Percentiles rank a stretch among this genome's conserved stretches.
phyloP scores from a whole-genome alignment of 2,113 vertebrate species.

The Notothenia coriiceps region DNA sequence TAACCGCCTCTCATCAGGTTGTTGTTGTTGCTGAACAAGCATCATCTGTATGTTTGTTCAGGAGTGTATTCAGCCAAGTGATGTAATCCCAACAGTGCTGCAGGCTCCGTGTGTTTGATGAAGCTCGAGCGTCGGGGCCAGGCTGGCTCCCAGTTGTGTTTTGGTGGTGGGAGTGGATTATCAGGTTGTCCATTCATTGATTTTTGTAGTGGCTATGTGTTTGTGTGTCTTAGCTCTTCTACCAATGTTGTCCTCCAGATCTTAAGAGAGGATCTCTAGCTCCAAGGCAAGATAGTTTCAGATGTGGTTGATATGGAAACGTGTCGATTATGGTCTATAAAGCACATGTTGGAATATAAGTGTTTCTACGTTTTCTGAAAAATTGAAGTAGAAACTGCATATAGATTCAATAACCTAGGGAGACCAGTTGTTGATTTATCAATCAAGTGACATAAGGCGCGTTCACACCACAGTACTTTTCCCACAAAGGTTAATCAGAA shows the following conservation, averaged over 20 bases:
- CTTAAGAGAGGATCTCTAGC: neutral
- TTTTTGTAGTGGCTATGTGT: neutral
- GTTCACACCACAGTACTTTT: no score
- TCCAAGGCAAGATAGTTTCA: no score
- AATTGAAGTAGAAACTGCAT: no score
- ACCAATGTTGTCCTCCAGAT: neutral
- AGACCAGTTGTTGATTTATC: no score
- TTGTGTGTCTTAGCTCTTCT: neutral
- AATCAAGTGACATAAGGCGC: no score
- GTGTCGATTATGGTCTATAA: neutral
- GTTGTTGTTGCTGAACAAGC: constrained; percentile 66
- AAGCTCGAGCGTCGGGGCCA: constrained; percentile 19
- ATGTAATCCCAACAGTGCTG: constrained; percentile 40
- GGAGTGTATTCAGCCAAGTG: constrained; percentile 27
- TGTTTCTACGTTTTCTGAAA: neutral
- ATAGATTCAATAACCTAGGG: no score
- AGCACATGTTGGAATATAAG: neutral
- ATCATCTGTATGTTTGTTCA: constrained; percentile 62
- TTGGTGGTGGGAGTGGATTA: constrained; percentile 18
- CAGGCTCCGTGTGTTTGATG: constrained; percentile 29
- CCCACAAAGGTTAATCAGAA: no score
- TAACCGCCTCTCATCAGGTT: constrained; percentile 47
- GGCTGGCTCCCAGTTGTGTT: neutral
- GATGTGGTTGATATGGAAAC: no score
- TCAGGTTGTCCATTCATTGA: neutral